phyloP scores from a whole-genome alignment of 2,113 vertebrate species.

The Limnothrissa miodon region DNA sequence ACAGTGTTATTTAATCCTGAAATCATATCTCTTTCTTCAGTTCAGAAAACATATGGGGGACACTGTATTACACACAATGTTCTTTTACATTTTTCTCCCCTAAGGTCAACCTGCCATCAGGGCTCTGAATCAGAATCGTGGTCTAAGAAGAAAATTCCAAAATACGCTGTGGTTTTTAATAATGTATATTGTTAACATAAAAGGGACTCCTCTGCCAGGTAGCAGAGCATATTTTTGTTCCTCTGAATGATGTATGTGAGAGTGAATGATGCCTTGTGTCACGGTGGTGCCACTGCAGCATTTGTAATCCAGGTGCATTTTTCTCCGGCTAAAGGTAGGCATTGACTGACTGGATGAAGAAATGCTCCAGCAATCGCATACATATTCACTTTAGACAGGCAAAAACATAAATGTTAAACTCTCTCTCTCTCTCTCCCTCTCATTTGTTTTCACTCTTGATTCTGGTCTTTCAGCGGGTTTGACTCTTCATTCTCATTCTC shows the following conservation, averaged over 20 bases:
- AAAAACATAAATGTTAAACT: background rate
- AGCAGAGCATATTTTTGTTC: background rate
- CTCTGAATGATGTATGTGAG: background rate
- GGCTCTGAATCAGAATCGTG: background rate
- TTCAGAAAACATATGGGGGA: background rate
- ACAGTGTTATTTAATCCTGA: constrained; percentile 27
- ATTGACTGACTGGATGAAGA: background rate
- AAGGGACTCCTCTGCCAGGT: background rate
- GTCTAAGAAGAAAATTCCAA: background rate
- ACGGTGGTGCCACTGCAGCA: background rate
- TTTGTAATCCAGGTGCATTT: background rate
- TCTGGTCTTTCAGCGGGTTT: background rate
- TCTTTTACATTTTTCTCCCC: background rate
- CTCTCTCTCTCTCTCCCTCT: background rate
- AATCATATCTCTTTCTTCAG: constrained; percentile 24
- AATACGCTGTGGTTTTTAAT: background rate
- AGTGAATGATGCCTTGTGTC: background rate
- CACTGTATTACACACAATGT: background rate
- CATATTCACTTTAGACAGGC: background rate
- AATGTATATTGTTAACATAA: background rate
- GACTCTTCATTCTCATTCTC: background rate
- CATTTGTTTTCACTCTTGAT: background rate
- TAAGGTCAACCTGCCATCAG: constrained; percentile 19
- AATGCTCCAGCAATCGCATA: background rate
- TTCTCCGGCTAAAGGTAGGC: background rate